phyloP scores from a whole-genome alignment of 2,888 invertebrate genomes.

The Choristoneura rosaceana region DNA sequence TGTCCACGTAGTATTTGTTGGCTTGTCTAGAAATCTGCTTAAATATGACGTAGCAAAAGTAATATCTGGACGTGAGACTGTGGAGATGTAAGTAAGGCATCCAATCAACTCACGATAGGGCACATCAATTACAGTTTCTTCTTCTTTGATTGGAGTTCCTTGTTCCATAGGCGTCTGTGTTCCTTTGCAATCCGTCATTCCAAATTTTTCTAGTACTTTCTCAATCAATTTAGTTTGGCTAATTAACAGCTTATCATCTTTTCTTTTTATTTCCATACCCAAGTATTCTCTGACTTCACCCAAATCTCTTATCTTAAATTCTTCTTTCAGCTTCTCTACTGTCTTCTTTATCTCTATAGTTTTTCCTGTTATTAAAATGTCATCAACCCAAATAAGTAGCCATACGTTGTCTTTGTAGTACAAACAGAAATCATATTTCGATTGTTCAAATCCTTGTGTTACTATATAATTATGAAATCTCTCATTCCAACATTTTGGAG shows the following conservation, averaged over 20 bases:
- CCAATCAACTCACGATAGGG: neutral
- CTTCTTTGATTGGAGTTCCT: neutral
- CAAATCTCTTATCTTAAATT: slow-evolving; percentile 5
- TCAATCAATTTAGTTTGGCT: neutral
- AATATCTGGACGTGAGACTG: neutral
- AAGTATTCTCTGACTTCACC: neutral
- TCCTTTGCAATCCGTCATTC: neutral
- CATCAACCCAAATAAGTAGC: slow-evolving; percentile 35
- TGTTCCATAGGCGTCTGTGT: neutral
- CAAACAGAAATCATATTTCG: slow-evolving; percentile 42
- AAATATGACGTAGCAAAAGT: slow-evolving; percentile 5
- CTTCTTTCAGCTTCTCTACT: neutral
- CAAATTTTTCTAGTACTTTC: too few relatives aligned
- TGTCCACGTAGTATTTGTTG: neutral
- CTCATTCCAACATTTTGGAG: slow-evolving; percentile 43
- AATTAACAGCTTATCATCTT: neutral
- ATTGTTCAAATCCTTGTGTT: slow-evolving; percentile 30
- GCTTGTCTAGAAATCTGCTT: slow-evolving; percentile 1
- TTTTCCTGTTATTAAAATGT: slow-evolving; percentile 28
- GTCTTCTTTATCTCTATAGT: neutral
- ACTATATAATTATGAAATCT: slow-evolving; percentile 36
- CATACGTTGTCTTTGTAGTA: slow-evolving; percentile 23
- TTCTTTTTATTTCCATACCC: neutral
- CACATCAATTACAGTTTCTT: neutral
- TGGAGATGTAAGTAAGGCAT: neutral